phyloP scores from a whole-genome alignment of 2,113 vertebrate species.

The Pelvicachromis taeniatus region DNA sequence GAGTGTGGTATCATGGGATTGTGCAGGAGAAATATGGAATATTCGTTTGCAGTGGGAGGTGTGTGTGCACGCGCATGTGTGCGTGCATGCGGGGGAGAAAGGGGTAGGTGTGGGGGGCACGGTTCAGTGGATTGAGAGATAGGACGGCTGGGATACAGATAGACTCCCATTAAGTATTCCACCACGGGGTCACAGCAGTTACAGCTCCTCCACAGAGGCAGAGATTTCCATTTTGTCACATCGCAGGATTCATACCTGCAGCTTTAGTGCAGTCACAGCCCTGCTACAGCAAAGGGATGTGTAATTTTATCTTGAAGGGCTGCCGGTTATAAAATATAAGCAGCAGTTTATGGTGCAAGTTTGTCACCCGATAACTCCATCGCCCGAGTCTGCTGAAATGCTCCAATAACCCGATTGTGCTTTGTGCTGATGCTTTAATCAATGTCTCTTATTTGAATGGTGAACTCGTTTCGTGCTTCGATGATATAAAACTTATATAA shows the following conservation, averaged over 20 bases:
- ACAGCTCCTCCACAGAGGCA: constrained; percentile 26
- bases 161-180: constrained; percentile 59
- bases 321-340: constrained; percentile 27
- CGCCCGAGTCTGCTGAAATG: not conserved
- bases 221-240: constrained; percentile 52
- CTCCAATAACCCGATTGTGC: not conserved
- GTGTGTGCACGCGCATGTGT: not conserved
- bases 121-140: constrained; percentile 24
- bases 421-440: not conserved
- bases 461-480: not conserved
- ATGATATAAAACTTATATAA: not conserved
- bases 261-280: constrained; percentile 47
- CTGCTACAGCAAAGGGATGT: constrained; percentile 27
- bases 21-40: constrained; percentile 40
- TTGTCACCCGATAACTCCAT: constrained; percentile 20
- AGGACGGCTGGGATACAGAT: constrained; percentile 16
- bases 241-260: constrained; percentile 44
- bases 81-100: not conserved
- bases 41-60: constrained; percentile 13
- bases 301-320: constrained; percentile 27
- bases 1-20: constrained; percentile 54
- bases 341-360: constrained; percentile 23
- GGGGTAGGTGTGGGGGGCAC: not conserved
- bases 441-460: not conserved
- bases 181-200: constrained; percentile 39